Conservation (phyloP, 2,113 vertebrate species). For the Trinectes maculatus region DNA sequence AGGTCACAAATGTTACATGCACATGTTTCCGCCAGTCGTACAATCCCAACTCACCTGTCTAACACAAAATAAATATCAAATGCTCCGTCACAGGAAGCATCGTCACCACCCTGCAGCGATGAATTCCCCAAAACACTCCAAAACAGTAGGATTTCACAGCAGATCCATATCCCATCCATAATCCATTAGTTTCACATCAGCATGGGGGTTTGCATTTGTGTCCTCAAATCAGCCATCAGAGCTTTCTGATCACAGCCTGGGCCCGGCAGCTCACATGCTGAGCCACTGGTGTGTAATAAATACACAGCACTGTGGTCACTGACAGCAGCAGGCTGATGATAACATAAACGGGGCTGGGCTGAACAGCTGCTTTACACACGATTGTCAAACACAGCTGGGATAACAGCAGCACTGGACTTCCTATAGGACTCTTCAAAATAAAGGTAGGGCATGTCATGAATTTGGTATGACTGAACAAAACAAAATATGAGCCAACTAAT, state of each 20-base stretch:
- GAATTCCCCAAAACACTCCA: conserved; percentile 21
- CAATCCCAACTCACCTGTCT: conserved; percentile 74
- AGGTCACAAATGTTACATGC: too few species aligned
- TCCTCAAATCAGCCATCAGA: neutral
- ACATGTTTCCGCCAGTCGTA: too few species aligned
- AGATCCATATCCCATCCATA: conserved; percentile 63
- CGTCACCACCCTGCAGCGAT: conserved; percentile 66
- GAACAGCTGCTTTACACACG: conserved; percentile 31
- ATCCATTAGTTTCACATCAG: conserved; percentile 57
- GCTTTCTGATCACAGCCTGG: conserved; percentile 5
- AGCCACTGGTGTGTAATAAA: neutral
- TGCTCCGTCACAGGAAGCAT: conserved; percentile 87
- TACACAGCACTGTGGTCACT: conserved; percentile 1
- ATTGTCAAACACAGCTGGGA: neutral
- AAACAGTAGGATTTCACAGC: conserved; percentile 44
- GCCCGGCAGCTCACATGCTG: conserved; percentile 45
- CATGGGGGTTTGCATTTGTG: neutral
- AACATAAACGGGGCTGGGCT: conserved; percentile 42
- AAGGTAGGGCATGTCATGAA: neutral
- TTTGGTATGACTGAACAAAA: too few species aligned
- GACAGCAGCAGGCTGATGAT: neutral
- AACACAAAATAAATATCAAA: conserved; percentile 92
- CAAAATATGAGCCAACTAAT: too few species aligned
- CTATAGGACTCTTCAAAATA: conserved; percentile 17
- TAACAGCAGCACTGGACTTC: neutral